Percentiles rank a stretch among this genome's conserved stretches.
These are phyloP conservation scores for Eupelmus urozonus DNA, from an alignment of 2,888 invertebrate genomes.

Conservation along the genomic window DNA sequence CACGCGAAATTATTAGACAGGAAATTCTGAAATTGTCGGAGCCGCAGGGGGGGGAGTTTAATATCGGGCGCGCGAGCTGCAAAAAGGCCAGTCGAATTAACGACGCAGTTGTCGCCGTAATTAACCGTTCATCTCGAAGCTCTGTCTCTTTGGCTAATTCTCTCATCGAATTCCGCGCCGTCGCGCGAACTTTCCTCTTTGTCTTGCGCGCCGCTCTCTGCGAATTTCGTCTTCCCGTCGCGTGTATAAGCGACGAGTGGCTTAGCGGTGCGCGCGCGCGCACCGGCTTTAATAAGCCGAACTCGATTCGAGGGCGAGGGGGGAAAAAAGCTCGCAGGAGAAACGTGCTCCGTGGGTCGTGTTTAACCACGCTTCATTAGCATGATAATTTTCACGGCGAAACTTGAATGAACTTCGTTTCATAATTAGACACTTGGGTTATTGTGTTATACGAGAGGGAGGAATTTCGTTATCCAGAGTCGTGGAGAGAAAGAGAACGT, in stretches of 20 bases:
- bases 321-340: not conserved
- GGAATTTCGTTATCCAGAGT: constrained; percentile 22
- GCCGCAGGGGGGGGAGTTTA: too few species aligned
- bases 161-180: too few species aligned
- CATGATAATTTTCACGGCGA: constrained; percentile 42
- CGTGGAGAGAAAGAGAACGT: constrained; percentile 1
- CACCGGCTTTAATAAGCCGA: constrained; percentile 18
- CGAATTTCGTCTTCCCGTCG: too few species aligned
- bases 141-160: too few species aligned
- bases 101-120: not conserved
- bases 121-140: not conserved
- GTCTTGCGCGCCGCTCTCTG: too few species aligned
- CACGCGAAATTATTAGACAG: too few species aligned
- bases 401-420: constrained; percentile 36
- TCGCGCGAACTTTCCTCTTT: too few species aligned
- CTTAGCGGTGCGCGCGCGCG: too few species aligned
- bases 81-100: not conserved
- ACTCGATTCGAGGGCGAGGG: constrained; percentile 6
- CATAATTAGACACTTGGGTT: constrained; percentile 45
- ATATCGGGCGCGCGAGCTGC: too few species aligned
- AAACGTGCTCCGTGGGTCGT: not conserved
- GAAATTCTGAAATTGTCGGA: too few species aligned
- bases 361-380: constrained; percentile 29
- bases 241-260: too few species aligned
- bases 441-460: constrained; percentile 16